Percentiles rank a stretch among this genome's conserved stretches.
Conservation (phyloP, 2,113 vertebrate genomes). For the Hyperopisus bebe region DNA sequence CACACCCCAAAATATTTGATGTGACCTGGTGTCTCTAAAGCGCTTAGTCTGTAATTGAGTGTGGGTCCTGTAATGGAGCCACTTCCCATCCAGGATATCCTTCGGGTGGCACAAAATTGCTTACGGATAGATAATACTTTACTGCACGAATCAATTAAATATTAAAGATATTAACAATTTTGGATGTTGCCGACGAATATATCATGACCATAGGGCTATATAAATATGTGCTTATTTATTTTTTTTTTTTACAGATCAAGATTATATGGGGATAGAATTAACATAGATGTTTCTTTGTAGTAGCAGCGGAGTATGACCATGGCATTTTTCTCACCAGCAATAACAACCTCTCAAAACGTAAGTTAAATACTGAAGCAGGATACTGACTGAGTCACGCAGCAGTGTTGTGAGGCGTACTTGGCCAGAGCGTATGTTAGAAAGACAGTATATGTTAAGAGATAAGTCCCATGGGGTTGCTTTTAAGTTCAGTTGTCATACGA, state of each 20-base stretch:
- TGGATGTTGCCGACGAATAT: background rate
- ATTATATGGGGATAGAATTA: background rate
- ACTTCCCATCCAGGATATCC: background rate
- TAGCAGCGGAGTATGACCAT: background rate
- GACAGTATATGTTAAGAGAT: background rate
- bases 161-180: background rate
- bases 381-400: background rate
- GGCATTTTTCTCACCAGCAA: background rate
- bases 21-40: background rate
- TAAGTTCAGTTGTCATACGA: background rate
- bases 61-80: background rate
- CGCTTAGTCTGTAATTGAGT: background rate
- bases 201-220: background rate
- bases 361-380: background rate
- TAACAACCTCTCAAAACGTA: background rate
- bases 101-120: background rate
- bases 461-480: background rate
- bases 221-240: background rate
- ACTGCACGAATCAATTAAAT: background rate
- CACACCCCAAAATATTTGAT: background rate
- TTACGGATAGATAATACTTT: background rate
- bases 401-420: background rate
- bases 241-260: background rate
- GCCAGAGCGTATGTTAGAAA: background rate
- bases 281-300: background rate